Conservation (phyloP, 2,797 vertebrate genomes). For the Delichon dasypus region DNA sequence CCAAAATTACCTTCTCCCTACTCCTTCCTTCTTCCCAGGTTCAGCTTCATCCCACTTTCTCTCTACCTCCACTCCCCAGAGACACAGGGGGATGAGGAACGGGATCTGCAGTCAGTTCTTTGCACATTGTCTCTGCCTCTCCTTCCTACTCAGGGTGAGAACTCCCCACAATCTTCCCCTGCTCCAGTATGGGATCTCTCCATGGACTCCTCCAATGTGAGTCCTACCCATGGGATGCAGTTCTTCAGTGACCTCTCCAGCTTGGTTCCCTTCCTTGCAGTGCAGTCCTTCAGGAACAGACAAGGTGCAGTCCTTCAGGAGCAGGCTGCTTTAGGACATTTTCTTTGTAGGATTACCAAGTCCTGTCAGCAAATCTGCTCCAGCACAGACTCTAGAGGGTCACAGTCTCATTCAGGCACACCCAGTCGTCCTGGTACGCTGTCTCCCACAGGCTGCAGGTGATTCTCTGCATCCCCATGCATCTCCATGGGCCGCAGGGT, state of each 20-base stretch:
- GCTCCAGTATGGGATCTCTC: not conserved
- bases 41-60: not conserved
- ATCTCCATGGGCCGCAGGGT: not conserved
- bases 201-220: accelerated
- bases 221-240: not conserved
- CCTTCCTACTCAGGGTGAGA: not conserved
- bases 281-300: too few relatives aligned
- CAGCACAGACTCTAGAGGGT: not conserved
- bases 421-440: not conserved
- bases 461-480: not conserved
- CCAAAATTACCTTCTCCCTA: not conserved
- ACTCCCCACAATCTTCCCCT: not conserved
- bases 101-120: not conserved
- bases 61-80: not conserved
- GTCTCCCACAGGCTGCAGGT: not conserved
- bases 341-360: too few relatives aligned
- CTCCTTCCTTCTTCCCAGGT: not conserved
- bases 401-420: not conserved
- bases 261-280: not conserved
- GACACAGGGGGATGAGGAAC: not conserved
- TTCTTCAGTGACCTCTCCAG: too few relatives aligned
- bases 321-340: not conserved
- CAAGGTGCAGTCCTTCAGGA: not conserved
- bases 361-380: not conserved
- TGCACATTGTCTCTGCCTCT: not conserved